Evolutionary conservation across 2,888 invertebrate genomes (phyloP).

Genomic region (Idaea aversata): DNA sequence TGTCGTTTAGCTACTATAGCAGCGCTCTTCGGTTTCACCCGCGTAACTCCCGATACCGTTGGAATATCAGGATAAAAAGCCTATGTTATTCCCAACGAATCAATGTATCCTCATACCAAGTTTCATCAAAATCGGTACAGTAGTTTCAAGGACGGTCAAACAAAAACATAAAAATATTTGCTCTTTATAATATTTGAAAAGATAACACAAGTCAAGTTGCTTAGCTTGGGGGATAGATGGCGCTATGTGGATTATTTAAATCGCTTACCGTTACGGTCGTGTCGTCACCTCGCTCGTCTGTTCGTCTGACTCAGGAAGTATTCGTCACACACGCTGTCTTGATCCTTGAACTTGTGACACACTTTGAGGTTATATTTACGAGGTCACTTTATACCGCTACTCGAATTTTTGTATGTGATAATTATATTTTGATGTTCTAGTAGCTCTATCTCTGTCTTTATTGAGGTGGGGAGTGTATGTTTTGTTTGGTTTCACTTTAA

Average conservation of each 20-base stretch:
- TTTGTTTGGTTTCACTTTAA: background rate
- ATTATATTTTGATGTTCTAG: background rate
- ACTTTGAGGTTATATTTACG: conserved; percentile 37
- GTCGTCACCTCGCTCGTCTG: conserved; percentile 25
- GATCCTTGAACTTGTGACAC: conserved; percentile 51
- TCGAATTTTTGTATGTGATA: background rate
- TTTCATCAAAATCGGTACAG: too few species aligned
- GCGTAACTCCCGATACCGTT: too few species aligned
- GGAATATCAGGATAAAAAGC: too few species aligned
- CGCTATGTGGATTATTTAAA: background rate
- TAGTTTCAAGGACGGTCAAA: too few species aligned
- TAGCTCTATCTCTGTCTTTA: background rate
- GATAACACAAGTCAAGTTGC: too few species aligned
- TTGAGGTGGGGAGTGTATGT: background rate
- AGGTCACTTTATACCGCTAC: conserved; percentile 12
- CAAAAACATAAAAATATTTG: too few species aligned
- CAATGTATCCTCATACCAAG: too few species aligned
- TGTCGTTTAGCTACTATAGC: too few species aligned
- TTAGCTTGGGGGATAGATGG: too few species aligned
- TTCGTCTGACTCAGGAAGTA: conserved; percentile 24
- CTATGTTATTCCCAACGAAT: too few species aligned
- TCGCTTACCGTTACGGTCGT: conserved; percentile 17
- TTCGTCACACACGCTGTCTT: conserved; percentile 31
- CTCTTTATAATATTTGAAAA: too few species aligned
- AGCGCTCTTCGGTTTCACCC: too few species aligned